Percentiles rank a stretch among this genome's conserved stretches.
Evolutionary conservation across 2,888 invertebrate species (phyloP).

Genomic region (Chalcosyrphus nemorum): DNA sequence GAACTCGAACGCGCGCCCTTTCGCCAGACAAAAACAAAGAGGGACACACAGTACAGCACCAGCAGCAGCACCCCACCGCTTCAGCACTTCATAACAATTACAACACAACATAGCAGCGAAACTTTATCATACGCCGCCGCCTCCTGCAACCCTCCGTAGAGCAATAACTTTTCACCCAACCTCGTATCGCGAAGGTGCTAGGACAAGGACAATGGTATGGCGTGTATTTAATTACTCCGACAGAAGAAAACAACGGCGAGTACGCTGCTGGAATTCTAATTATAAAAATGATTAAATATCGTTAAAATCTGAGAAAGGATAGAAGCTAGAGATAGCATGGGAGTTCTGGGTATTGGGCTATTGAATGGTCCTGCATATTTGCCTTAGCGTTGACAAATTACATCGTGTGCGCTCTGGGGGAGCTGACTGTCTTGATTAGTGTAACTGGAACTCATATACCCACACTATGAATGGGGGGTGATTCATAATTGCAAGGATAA

Average conservation of each 20-base stretch:
- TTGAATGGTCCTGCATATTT: not conserved
- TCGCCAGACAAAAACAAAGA: not conserved
- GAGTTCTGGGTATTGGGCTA: not conserved
- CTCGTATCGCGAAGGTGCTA: constrained; percentile 27
- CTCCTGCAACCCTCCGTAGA: constrained; percentile 12
- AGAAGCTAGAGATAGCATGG: not conserved
- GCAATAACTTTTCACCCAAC: constrained; percentile 31
- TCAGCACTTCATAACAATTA: constrained; percentile 20
- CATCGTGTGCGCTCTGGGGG: constrained; percentile 25
- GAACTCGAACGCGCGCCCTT: not conserved
- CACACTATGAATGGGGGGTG: constrained; percentile 13
- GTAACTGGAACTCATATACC: constrained; percentile 11
- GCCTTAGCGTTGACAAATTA: constrained; percentile 17
- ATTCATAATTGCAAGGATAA: constrained; percentile 21
- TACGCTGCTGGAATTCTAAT: constrained; percentile 59
- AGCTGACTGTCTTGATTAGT: constrained; percentile 17
- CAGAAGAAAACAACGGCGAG: constrained; percentile 44
- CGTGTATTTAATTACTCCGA: constrained; percentile 56
- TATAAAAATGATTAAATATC: constrained; percentile 63
- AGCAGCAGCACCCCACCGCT: not conserved
- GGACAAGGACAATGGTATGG: not conserved
- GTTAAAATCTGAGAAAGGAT: constrained; percentile 51
- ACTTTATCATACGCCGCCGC: constrained; percentile 40
- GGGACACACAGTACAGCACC: not conserved
- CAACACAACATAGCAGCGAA: constrained; percentile 16